Conservation (phyloP, 2,888 invertebrate species). For the Agonopterix heracliana region DNA sequence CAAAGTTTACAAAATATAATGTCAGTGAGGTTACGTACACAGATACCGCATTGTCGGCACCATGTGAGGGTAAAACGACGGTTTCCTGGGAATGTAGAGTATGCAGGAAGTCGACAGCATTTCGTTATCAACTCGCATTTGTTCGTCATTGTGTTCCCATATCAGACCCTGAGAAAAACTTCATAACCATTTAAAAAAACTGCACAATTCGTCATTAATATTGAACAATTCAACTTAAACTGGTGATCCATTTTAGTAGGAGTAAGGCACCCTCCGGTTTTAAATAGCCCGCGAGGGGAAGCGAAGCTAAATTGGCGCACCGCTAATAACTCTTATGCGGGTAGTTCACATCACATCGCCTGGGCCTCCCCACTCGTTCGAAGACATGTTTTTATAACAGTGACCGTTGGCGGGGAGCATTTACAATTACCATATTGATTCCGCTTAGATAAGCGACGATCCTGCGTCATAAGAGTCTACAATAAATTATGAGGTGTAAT, state of each 20-base stretch:
- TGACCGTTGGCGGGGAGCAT: constrained; percentile 41
- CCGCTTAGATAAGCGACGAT: constrained; percentile 41
- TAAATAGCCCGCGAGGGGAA: constrained; percentile 56
- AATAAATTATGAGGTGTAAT: constrained; percentile 27
- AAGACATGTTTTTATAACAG: constrained; percentile 25
- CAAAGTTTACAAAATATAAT: too few species aligned
- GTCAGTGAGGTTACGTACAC: too few species aligned
- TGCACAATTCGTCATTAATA: too few species aligned
- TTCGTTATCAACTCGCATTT: too few species aligned
- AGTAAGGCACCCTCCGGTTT: constrained; percentile 49
- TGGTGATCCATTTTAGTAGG: constrained; percentile 42
- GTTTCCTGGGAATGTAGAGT: too few species aligned
- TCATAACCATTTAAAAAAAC: too few species aligned
- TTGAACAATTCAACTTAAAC: constrained; percentile 23
- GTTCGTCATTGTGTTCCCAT: too few species aligned
- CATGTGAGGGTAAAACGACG: too few species aligned
- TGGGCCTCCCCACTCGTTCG: constrained; percentile 29
- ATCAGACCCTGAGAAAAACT: too few species aligned
- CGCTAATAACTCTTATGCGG: constrained; percentile 65
- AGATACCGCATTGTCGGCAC: too few species aligned
- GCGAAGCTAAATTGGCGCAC: constrained; percentile 59
- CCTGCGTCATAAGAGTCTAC: constrained; percentile 9
- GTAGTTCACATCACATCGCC: constrained; percentile 39
- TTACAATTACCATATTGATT: constrained; percentile 60
- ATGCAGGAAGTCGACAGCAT: too few species aligned